Base-by-base conservation (phyloP, 2,113 vertebrate genomes). In the Lophius piscatorius region DNA sequence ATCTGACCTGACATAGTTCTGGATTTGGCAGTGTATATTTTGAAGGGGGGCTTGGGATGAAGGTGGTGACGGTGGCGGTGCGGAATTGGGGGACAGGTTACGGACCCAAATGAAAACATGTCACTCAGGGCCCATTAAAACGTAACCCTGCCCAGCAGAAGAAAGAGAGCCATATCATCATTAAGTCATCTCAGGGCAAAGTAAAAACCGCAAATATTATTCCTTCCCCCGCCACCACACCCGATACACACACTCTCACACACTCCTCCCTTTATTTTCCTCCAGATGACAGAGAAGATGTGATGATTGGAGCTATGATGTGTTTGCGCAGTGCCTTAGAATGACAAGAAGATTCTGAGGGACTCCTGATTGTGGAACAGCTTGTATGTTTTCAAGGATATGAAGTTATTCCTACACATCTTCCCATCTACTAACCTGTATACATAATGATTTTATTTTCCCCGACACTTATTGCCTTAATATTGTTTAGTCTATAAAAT, bases 131-230 rank as follows among this genome's bases (percentile, higher is more conserved):
- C 58, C 77, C 81, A 88, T 88, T 87, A 82, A 83, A 88, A 86
- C 1, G 76, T 80, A 87, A 85, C 82, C 76, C 59, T 66, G 80
- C 72, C 74, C 70, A 63, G 72, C 56, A 87, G 80, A 85, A 83
- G 78, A 86, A 84, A 85, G 78, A 80, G 74, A 85, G 60, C 59
- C 67, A 63, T 84, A 84, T 88, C 73, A 88, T 86, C 76, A 88
- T 87, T 79, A 86, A 87, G 78, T 82, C 85, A 85, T 81, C 84
- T 84, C 11, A 16, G 70, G 69, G 71, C 21, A 41, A 66, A 78
- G 69, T 35, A 34, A 84, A 86, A 84, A 83, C 61, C 74, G 18
- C 83, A 86, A 83, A 88, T 90, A 88, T 90, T 90, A 87, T 86
- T 87, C 63, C 84, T 83, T 17, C 22, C 62, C 48, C 34, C 13